A percentile compares a stretch with the other conserved stretches of the same genome.
phyloP scores from a whole-genome alignment of 2,888 invertebrate species.

The Standfussiana lucernea region DNA sequence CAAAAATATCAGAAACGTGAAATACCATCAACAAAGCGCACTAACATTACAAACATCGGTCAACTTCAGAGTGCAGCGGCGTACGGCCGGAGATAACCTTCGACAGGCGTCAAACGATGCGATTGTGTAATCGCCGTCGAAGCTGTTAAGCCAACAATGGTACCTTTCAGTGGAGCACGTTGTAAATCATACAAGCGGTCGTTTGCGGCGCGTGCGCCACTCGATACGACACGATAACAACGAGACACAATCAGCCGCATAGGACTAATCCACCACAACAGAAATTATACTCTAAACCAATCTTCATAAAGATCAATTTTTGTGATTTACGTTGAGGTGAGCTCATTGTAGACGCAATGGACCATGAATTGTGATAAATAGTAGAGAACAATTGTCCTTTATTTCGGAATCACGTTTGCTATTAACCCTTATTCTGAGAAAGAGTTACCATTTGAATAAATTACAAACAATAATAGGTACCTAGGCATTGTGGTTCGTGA shows the following conservation, averaged over 20 bases:
- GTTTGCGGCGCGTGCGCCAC: conserved; percentile 87
- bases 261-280: conserved; percentile 67
- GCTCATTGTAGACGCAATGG: conserved; percentile 61
- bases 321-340: conserved; percentile 49
- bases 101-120: conserved; percentile 81
- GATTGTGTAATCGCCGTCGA: conserved; percentile 82
- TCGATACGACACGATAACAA: conserved; percentile 77
- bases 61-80: conserved; percentile 64
- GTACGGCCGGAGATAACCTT: conserved; percentile 80
- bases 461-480: conserved; percentile 56
- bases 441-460: conserved; percentile 68
- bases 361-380: conserved; percentile 77
- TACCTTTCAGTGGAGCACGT: conserved; percentile 81
- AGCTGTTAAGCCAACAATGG: conserved; percentile 85
- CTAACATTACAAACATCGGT: conserved; percentile 67
- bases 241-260: conserved; percentile 70
- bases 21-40: conserved; percentile 76
- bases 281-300: conserved; percentile 69
- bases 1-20: conserved; percentile 83
- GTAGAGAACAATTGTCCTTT: conserved; percentile 78
- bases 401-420: conserved; percentile 78
- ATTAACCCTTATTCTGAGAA: conserved; percentile 72
- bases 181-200: conserved; percentile 87
- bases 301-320: conserved; percentile 68
- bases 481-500: conserved; percentile 68